Percentiles rank a stretch among this genome's conserved stretches.
Evolutionary conservation across 2,113 vertebrate genomes (phyloP).

Genomic region (Antechinus stuartii): DNA sequence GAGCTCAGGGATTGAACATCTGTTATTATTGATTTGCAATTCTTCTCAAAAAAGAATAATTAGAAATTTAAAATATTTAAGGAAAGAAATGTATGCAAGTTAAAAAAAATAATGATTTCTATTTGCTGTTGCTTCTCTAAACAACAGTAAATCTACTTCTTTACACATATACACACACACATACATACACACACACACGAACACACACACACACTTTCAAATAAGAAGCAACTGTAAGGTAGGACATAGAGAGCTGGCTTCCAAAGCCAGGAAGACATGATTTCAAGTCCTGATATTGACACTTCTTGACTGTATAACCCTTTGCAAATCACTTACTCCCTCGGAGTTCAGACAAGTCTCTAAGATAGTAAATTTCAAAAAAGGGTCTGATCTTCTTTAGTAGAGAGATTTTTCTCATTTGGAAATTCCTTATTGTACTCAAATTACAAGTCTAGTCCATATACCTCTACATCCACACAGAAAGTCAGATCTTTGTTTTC

Average conservation of each 20-base stretch:
- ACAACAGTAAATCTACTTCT: background rate
- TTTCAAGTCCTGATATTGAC: background rate
- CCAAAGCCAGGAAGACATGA: background rate
- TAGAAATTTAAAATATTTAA: background rate
- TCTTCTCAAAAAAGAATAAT: background rate
- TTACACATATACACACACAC: background rate
- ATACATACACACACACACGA: background rate
- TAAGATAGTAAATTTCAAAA: background rate
- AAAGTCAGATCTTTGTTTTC: background rate
- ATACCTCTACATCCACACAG: background rate
- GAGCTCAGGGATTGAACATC: background rate
- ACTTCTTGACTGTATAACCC: background rate
- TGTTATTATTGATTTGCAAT: background rate
- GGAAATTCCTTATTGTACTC: background rate
- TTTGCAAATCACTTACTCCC: background rate
- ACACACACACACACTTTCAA: background rate
- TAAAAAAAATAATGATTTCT: background rate
- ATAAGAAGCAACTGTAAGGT: background rate
- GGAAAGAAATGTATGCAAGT: background rate
- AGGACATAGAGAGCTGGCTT: background rate
- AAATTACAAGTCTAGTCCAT: background rate
- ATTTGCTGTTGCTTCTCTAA: background rate
- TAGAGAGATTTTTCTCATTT: background rate
- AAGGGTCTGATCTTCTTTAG: background rate
- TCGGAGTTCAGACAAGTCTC: background rate